These are phyloP conservation scores for Aproaerema taeniolella DNA, from an alignment of 2,888 invertebrate genomes.

Conservation along the genomic window DNA sequence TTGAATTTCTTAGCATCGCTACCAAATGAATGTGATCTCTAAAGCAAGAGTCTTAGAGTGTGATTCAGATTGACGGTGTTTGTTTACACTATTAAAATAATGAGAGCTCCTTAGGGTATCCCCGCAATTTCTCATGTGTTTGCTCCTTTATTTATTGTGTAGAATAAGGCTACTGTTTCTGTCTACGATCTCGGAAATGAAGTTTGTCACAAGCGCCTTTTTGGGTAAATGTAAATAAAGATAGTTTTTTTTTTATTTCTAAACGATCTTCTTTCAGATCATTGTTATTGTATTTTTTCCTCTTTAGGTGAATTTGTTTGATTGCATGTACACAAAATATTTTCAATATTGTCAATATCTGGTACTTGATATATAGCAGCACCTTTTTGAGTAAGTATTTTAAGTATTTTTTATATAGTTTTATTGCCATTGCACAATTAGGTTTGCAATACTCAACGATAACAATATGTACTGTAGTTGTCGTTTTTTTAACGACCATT, in stretches of 20 bases:
- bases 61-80: conserved; percentile 11
- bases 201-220: conserved; percentile 31
- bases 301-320: too few species aligned
- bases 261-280: not conserved
- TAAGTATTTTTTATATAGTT: too few species aligned
- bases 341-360: too few species aligned
- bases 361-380: too few species aligned
- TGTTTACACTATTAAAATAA: conserved; percentile 68
- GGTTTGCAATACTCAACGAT: too few species aligned
- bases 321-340: too few species aligned
- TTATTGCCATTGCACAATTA: too few species aligned
- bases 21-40: conserved; percentile 29
- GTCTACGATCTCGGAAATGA: conserved; percentile 29
- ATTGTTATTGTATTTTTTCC: not conserved
- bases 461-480: too few species aligned
- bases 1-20: conserved; percentile 28
- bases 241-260: not conserved
- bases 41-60: conserved; percentile 24
- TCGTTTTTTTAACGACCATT: too few species aligned
- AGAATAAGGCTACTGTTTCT: conserved; percentile 61
- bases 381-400: too few species aligned
- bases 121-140: conserved; percentile 68
- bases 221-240: conserved; percentile 9
- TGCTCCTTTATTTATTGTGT: conserved; percentile 63
- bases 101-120: conserved; percentile 65